Base-by-base conservation (phyloP, 2,888 invertebrate species). In the Drosophila mettleri region DNA sequence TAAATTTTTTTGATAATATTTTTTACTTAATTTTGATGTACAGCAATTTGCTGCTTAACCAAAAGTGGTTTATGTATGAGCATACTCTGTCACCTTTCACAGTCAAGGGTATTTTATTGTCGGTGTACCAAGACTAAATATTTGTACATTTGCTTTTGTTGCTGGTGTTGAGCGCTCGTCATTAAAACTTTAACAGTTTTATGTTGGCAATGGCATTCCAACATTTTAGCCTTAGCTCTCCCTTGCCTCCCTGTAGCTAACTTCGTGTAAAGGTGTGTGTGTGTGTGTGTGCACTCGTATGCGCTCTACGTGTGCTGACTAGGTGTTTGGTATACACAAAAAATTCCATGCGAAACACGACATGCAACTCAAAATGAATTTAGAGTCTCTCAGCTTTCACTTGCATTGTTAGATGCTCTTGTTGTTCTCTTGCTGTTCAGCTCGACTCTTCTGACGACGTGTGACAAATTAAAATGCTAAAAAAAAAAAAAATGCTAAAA, bases 141-240 rank as follows among this genome's bases (percentile, higher is more conserved):
- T 43, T 27, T 2, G 6, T 12, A 6, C 43, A 20, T 10, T 53
- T 58, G 31, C 36, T 53, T 29, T 36, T 51, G 54, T 36, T 63
- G 41, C 54, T 48, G 52, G 52, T 51, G 66, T 22, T 63, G 48
- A 57, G 63, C 53, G 33, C 49, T 70, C 69, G 86, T 87, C 84
- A 85, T 85, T 85, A 85, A 87, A 85, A 85, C 83, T 85, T 85
- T 80, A 87, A 87, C 78, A 70, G 72, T 85, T 82, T 67, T 80
- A 74, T 74, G 69, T 63, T 72, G 74, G 69, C 83, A 84, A 72
- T 67, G 60, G 69, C 77, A 74, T 59, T 54, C 63, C 75, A 87
- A 81, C 87, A 87, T 77, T 74, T 78, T 73, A 60, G 67, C 74
- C 62, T 72, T 61, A 46, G 68, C 52, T 69, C 52, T 57, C 31